Base-by-base conservation (phyloP, 2,113 vertebrate species). In the Irena cyanogastra region DNA sequence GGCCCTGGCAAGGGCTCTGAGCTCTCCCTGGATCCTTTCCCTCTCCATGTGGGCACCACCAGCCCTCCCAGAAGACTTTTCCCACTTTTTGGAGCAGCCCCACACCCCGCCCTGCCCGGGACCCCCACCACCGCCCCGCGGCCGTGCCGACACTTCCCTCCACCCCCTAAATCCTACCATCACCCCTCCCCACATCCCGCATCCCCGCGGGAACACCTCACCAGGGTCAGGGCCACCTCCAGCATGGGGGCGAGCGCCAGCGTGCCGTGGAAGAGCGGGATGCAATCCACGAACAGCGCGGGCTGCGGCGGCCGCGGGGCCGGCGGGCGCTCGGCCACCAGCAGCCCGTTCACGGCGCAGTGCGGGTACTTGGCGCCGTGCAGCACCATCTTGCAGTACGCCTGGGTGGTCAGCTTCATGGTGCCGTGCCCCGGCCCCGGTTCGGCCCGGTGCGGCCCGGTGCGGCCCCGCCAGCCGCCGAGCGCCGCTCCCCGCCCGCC, bases 311-410 rank as follows among this genome's bases (percentile, higher is more conserved):
- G 74, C 27, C 84, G 54, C 84, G 74, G 84, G 6, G 84, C 84
- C 16, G 84, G 74, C 74, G 97, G 98, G 68, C 98, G 98, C 95
- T 99, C 99, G 11, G 99, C 99, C 94, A 99, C 99, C 93, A 99
- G 97, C 50, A 99, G 90, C 33, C 99, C 99, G 57, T 99, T 99
- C 2, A 99, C 99, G 23, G 99, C 98, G 95, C 98, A 98, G 93
- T 99, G 98, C 7, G 99, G 99, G 92, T 99, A 99, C 95, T 99
- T 99, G 33, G 99, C 98, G 31, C 99, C 98, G 69, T 99, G 99
- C 56, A 99, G 97, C 64, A 99, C 96, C 99, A 99, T 99, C 90
- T 99, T 99, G 94, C 99, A 99, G 94, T 99, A 99, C 10, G 99
- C 99, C 95, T 99, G 99, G 4, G 99, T 99, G 28, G 99, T 99